Evolutionary conservation across 2,888 invertebrate species (phyloP), one percentile per base, ranked within the genome.

Genomic region (Urechis unicinctus): DNA sequence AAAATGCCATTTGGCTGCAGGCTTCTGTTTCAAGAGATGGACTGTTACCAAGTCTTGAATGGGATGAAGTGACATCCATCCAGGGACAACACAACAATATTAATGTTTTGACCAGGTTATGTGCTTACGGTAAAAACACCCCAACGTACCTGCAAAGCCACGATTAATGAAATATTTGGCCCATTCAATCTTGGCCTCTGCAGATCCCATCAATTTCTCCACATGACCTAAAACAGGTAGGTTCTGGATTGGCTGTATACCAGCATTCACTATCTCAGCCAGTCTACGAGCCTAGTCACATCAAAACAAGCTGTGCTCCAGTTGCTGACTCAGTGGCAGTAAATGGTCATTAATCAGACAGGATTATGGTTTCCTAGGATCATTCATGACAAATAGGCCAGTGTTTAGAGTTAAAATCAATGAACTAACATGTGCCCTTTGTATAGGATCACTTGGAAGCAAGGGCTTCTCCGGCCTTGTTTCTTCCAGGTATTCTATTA

Each of bases 401-500:
- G n/a, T n/a, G n/a, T n/a, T n/a, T n/a, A n/a, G n/a, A n/a, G n/a
- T n/a, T n/a, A n/a, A n/a, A n/a, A n/a, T n/a, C n/a, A n/a, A n/a
- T n/a, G n/a, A 17, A 36, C 41, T 26, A n/a, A 60, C 94, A 83
- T 91, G 89, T 9, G 93, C 92, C 71, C 92, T 83, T 74, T 89
- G 87, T 52, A 87, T 85, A 59, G 90, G 86, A 79, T 94, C 92
- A 68, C 88, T 88, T 0, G 96, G 96, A 82, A 95, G 82, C 4
- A 97, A 79, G 1, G 89, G 85, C 71, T 89, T 91, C 68, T 89
- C 85, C 43, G 72, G 70, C n/a, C 67, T 57, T 0, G 88, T 89
- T 80, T 96, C 96, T 76, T 97, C 96, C 70, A 97, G 80, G 77
- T 95, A 97, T 75, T 96, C 92, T 84, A 98, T 86, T 65, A 98